Evolutionary conservation across 2,113 vertebrate species (phyloP).

Genomic region (Gavialis gangeticus): DNA sequence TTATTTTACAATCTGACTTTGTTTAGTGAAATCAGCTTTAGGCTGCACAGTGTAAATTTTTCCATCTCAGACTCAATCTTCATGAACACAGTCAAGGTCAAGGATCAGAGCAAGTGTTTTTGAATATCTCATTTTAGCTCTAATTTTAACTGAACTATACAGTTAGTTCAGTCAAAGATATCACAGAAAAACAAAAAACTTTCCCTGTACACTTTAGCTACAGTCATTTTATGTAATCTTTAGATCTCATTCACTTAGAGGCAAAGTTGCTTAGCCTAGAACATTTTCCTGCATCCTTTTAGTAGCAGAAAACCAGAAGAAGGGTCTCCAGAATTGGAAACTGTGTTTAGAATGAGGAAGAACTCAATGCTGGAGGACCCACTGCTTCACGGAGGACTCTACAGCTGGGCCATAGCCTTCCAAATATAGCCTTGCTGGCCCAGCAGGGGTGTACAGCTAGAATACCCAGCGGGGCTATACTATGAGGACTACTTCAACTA

Average conservation of each 20-base stretch:
- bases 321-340: background rate
- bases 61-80: background rate
- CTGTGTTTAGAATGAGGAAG: constrained; percentile 27
- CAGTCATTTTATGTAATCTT: background rate
- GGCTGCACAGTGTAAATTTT: background rate
- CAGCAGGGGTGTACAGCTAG: background rate
- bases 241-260: background rate
- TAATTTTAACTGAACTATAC: no score
- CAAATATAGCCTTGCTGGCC: background rate
- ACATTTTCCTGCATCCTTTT: background rate
- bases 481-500: no score
- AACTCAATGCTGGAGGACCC: constrained; percentile 5
- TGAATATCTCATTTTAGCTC: background rate
- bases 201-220: no score
- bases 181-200: no score
- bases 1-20: background rate
- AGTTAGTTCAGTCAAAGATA: no score
- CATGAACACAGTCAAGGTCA: background rate
- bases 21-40: background rate
- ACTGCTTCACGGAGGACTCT: constrained; percentile 32
- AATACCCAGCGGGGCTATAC: background rate
- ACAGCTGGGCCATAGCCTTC: constrained; percentile 20
- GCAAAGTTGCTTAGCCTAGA: background rate
- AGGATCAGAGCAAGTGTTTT: background rate
- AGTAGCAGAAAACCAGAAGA: background rate